Base-by-base conservation (phyloP, 1,140 invertebrate genomes). In the Chlorops oryzae region DNA sequence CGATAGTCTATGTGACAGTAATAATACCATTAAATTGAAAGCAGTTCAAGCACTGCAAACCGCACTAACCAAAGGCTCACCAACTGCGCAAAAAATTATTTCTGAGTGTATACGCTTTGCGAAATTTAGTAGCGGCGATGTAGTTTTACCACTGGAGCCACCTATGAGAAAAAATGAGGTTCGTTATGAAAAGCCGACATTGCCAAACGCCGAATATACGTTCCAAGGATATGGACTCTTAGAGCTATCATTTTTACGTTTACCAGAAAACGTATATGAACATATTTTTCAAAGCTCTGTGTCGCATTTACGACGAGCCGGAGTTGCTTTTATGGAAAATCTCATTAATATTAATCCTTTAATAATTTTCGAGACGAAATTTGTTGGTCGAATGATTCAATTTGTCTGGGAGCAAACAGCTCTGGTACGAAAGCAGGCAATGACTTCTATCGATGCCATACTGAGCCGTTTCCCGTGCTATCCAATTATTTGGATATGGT, bases 321-420 rank as follows among this genome's bases (percentile, higher is more conserved):
- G 68, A 28, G 48, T 72, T 7, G 52, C 61, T 20, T 47, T 72
- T 23, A 39, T 72, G 5, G 69, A 72, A 50, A 52, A 63, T 22
- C 28, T 71, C 27, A 54, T 63, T 5, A 49, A 57, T 3, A 51
- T 62, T 2, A 70, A 70, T 57, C 63, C 58, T 0, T 46, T 65
- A 2, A 65, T 70, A 7, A 66, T 70, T 1, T 70, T 64, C 32
- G 63, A 68, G 3, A 70, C 67, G 2, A 64, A 68, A 39, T 70
- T 68, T 34, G 65, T 65, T 15, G 45, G 23, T 23, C 47, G 47
- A 43, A 18, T 37, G 17, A 13, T 5, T 21, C 15, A 18, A 34
- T 46, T 22, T 47, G 40, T 41, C n/a, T 40, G 13, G 23, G 69
- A 72, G 42, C 45, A 40, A 5, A 49, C 66, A 6, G 46, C 61